phyloP scores from a whole-genome alignment of 2,888 invertebrate genomes.

The Xanthorhoe spadicearia region DNA sequence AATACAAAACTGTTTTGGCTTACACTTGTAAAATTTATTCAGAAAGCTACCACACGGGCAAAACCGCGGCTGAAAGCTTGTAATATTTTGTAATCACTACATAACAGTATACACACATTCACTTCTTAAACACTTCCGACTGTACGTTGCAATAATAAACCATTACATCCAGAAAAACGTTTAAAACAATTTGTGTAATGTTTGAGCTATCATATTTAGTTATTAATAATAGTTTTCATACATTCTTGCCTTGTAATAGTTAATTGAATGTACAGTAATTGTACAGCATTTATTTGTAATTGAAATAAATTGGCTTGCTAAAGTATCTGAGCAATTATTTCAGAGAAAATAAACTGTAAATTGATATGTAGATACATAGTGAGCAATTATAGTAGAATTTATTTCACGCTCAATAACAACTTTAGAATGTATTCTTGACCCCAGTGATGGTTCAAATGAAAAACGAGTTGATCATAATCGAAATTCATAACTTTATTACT shows the following conservation, averaged over 20 bases:
- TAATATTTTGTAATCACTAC: not conserved
- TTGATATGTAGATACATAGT: not conserved
- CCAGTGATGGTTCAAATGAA: too few species aligned
- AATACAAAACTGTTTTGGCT: too few species aligned
- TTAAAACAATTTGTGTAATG: constrained; percentile 14
- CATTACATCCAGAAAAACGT: constrained; percentile 1
- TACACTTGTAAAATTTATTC: too few species aligned
- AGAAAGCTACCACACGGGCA: too few species aligned
- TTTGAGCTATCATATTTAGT: constrained; percentile 17
- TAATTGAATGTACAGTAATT: constrained; percentile 20
- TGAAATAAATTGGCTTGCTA: constrained; percentile 19
- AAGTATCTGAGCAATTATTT: constrained; percentile 9
- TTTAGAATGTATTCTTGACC: too few species aligned
- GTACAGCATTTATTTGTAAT: constrained; percentile 23
- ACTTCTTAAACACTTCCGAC: not conserved
- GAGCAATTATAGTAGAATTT: not conserved
- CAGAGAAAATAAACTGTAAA: not conserved
- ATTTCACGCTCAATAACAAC: not conserved
- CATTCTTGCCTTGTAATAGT: constrained; percentile 13
- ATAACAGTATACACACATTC: not conserved
- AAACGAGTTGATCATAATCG: too few species aligned
- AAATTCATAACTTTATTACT: too few species aligned
- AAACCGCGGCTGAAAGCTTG: too few species aligned
- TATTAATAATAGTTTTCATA: constrained; percentile 21
- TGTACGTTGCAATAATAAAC: not conserved